Evolutionary conservation across 2,113 vertebrate species (phyloP).

Genomic region (Neotoma lepida): DNA sequence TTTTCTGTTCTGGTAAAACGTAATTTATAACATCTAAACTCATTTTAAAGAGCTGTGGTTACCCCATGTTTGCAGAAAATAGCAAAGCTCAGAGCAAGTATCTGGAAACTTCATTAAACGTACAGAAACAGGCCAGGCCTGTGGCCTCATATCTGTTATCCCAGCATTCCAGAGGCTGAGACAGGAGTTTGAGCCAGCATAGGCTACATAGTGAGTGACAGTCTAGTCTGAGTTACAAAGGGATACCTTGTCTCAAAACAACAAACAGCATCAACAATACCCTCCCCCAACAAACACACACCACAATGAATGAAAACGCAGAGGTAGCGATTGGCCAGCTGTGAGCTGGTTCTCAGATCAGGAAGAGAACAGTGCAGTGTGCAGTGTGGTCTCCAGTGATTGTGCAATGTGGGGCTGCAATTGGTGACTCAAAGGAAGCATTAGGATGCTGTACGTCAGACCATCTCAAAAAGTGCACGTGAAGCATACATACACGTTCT

Average conservation of each 20-base stretch:
- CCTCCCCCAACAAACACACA: no score
- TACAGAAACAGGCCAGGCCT: neutral
- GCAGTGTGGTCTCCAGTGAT: neutral
- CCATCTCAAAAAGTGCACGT: neutral
- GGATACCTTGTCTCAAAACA: neutral
- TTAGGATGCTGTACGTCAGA: neutral
- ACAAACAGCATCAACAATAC: neutral
- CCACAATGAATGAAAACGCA: neutral
- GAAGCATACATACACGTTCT: neutral
- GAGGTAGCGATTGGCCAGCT: no score
- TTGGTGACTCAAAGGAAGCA: neutral
- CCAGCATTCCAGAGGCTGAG: neutral
- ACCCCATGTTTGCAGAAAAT: constrained; percentile 6
- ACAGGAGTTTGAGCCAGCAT: neutral
- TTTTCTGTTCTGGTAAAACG: neutral
- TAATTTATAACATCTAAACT: neutral
- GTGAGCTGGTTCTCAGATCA: neutral
- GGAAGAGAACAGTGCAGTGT: neutral
- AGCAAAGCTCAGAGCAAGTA: neutral
- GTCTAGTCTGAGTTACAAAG: neutral
- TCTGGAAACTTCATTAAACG: neutral
- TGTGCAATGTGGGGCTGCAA: neutral
- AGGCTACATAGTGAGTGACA: neutral
- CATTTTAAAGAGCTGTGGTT: constrained; percentile 55
- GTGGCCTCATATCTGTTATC: neutral